Base-by-base conservation (phyloP, 1,140 invertebrate species). In the Eumeta japonica region DNA sequence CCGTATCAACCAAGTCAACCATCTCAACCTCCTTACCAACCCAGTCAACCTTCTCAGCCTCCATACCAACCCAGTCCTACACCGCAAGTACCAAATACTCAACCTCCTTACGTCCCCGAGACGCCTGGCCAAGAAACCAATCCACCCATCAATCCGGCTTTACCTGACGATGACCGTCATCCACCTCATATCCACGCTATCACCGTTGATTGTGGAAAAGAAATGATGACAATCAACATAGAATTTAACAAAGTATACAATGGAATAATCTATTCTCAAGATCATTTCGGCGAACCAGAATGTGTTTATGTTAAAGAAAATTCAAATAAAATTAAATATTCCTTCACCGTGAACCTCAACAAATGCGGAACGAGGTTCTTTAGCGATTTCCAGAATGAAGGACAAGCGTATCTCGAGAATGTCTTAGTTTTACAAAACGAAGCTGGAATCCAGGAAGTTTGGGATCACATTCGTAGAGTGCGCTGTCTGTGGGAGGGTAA, bases 401-500 rank as follows among this genome's bases (percentile, higher is more conserved):
- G 85, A 10, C 82, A 88, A 48, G 86, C 88, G 0, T 90, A 90
- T 50, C 66, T 92, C 35, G 88, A 92, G 56, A 90, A 89, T 52
- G 83, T 89, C 3, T 59, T 92, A 4, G 87, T 92, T 16, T 62
- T 90, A 2, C 88, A 86, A 75, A 88, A 90, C 49, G 88, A 91
- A 57, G 80, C 81, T 2, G 88, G 87, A 3, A 87, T 89, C 46
- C 86, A 89, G 65, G 87, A 90, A 76, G 83, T 88, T 0, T 90
- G 88, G 88, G 88, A 90, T 53, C 86, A 84, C 2, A 83, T 90
- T 16, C 77, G 87, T 27, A 77, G 83, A 32, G 87, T 92, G 0
- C 79, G 87, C 37, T 92, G 89, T 62, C 68, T 89, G 10, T 92
- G 88, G 87, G 87, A 89, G 78, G 87, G 87, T 9, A 87, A 84